Evolutionary conservation across 2,888 invertebrate species (phyloP), one percentile per base, ranked within the genome.

Genomic region (Cyclophora punctaria): DNA sequence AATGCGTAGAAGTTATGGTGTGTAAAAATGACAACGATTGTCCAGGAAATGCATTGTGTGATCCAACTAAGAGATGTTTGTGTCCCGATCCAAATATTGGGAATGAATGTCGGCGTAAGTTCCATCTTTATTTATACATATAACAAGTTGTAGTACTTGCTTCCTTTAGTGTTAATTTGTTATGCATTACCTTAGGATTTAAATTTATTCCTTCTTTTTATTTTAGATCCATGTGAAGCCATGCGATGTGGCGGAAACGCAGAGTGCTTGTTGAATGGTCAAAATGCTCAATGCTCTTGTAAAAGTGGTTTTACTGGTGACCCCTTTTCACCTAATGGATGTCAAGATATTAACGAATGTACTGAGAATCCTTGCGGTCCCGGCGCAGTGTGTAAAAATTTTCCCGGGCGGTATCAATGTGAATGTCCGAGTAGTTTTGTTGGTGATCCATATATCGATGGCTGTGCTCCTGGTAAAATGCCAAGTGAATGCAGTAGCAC

Each of bases 41-140:
- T 78, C 96, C 96, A 35, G 97, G 97, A 64, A 97, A 97, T 84
- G 93, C 96, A 3, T 87, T 96, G 60, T 97, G 97, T 70, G 95
- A 96, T 71, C 73, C 87, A 4, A 91, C 93, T 58, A 92, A 92
- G 53, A 91, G 94, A 66, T 97, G 97, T 73, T 78, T 96, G 41
- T 97, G 97, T 67, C 97, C 96, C 3, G 96, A 96, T 69, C 97
- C 97, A 0, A 97, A 97, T 73, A 90, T 96, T 63, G 97, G 97
- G 64, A 95, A 96, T 66, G 96, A 96, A 70, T 97, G 97, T 68
- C 92, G 96, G 80, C 97, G 95, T 95, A 90, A 92, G 94, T 90
- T 20, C 20, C 1, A 20, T 20, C 20, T 20, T 20, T 20, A 20
- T 20, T 20, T 63, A 51, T 44, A 47, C 37, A 47, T 46, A 49